These are phyloP conservation scores for Menura novaehollandiae DNA, from an alignment of 2,113 vertebrate species.

Conservation along the genomic window DNA sequence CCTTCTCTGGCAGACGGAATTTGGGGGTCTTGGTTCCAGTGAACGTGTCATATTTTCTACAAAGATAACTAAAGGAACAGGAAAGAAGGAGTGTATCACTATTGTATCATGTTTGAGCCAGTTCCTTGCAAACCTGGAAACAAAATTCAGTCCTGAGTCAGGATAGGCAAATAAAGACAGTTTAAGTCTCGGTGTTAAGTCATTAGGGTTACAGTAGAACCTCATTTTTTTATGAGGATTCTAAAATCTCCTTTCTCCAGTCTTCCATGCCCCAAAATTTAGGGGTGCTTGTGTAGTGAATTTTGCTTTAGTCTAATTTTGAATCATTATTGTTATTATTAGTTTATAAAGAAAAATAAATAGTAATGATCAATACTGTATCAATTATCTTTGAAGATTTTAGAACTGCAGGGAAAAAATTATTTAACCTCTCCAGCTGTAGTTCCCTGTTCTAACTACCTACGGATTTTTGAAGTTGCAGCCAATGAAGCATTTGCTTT, in stretches of 20 bases:
- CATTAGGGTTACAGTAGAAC: background rate
- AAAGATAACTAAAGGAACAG: background rate
- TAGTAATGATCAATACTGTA: background rate
- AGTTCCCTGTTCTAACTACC: background rate
- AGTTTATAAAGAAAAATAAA: background rate
- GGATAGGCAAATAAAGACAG: background rate
- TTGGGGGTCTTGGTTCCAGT: background rate
- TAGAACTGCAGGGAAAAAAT: background rate
- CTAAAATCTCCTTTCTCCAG: background rate
- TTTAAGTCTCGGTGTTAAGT: background rate
- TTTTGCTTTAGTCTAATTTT: background rate
- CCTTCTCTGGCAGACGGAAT: background rate
- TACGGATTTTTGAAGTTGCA: background rate
- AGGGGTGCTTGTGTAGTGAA: accelerated
- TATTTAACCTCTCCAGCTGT: background rate
- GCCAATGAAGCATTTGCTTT: background rate
- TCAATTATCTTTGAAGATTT: background rate
- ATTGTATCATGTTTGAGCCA: background rate
- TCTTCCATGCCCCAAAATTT: background rate
- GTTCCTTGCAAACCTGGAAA: background rate
- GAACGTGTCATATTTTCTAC: background rate
- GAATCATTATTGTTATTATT: background rate
- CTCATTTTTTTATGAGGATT: background rate
- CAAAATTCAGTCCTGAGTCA: background rate
- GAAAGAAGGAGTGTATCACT: background rate